Evolutionary conservation across 2,888 invertebrate genomes (phyloP).

Genomic region (Macropis europaea): DNA sequence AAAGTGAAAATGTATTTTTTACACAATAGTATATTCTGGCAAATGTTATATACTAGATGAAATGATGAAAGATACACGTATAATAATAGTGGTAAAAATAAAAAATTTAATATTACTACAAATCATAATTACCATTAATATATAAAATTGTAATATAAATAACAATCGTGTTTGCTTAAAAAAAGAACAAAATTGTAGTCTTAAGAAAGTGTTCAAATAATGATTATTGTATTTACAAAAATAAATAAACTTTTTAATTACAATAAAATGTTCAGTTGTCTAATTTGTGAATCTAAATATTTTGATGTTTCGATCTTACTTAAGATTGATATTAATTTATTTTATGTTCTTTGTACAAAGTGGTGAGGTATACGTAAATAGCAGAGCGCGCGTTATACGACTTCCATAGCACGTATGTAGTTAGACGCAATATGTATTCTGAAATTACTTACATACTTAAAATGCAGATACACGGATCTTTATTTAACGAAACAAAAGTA

Average conservation of each 20-base stretch:
- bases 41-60: neutral
- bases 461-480: neutral
- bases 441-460: neutral
- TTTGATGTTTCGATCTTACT: neutral
- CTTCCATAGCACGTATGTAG: too few species aligned
- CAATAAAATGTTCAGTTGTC: neutral
- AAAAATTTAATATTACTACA: neutral
- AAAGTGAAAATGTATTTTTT: constrained; percentile 6
- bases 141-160: neutral
- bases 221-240: neutral
- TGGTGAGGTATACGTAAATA: too few species aligned
- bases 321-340: neutral
- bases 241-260: constrained; percentile 2
- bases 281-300: neutral
- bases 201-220: neutral
- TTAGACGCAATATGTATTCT: neutral
- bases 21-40: neutral
- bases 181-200: neutral
- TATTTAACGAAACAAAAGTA: neutral
- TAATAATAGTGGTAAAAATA: neutral
- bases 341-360: too few species aligned
- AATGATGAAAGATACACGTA: neutral
- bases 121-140: neutral
- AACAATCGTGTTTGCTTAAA: neutral
- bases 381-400: too few species aligned